Percentiles rank a stretch among this genome's conserved stretches.
Evolutionary conservation across 2,888 invertebrate species (phyloP).

Genomic region (Iselma pallidipennis): DNA sequence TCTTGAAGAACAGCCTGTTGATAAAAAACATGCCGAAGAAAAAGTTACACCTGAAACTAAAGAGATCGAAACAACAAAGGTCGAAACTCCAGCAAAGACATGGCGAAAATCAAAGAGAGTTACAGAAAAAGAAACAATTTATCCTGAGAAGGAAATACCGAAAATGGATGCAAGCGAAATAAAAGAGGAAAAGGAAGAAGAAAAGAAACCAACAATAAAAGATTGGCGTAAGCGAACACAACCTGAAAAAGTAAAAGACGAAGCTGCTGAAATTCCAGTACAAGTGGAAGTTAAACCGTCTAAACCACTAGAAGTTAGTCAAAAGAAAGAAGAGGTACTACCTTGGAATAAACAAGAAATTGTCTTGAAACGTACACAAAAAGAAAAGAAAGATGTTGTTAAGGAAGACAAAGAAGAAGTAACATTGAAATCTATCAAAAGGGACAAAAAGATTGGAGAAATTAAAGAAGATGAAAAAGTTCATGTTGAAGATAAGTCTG

Average conservation of each 20-base stretch:
- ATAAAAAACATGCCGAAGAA: constrained; percentile 37
- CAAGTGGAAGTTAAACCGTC: constrained; percentile 18
- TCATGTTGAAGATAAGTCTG: neutral
- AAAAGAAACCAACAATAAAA: constrained; percentile 36
- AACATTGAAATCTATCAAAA: constrained; percentile 52
- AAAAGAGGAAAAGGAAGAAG: constrained; percentile 36
- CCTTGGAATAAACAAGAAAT: constrained; percentile 69
- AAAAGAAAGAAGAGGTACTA: constrained; percentile 38
- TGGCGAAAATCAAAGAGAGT: constrained; percentile 29
- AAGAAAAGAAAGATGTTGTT: constrained; percentile 58
- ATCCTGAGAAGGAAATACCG: too few species aligned
- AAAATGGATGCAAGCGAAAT: too few species aligned
- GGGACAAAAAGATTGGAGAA: constrained; percentile 31
- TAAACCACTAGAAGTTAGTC: constrained; percentile 13
- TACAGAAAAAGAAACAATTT: too few species aligned
- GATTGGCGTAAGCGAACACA: constrained; percentile 27
- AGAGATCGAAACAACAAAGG: constrained; percentile 15
- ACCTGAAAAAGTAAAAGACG: constrained; percentile 31
- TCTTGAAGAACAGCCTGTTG: constrained; percentile 16
- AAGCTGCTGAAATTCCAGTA: constrained; percentile 15
- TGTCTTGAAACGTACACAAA: constrained; percentile 54
- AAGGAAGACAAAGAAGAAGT: constrained; percentile 42
- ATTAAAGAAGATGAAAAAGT: constrained; percentile 1
- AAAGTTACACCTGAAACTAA: constrained; percentile 1
- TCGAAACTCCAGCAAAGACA: constrained; percentile 13